These are phyloP conservation scores for Hyperoplus lanceolatus DNA, from an alignment of 2,797 vertebrate species.

Conservation along the genomic window DNA sequence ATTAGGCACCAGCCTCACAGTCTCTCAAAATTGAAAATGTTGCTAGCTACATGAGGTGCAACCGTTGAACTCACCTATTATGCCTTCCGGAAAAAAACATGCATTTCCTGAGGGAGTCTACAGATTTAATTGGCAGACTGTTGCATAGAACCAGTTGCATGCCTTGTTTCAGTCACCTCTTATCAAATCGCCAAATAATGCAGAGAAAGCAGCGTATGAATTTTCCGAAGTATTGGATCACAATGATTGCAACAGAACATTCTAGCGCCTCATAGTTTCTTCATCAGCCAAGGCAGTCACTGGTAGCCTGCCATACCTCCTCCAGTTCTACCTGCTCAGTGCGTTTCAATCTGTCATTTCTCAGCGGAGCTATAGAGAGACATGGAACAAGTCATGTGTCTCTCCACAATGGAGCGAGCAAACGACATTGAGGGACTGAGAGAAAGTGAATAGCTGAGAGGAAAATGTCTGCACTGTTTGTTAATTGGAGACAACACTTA, in stretches of 20 bases:
- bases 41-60: slow-evolving; percentile 36
- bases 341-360: slow-evolving; percentile 60
- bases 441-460: slow-evolving; percentile 41
- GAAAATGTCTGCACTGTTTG: slow-evolving; percentile 68
- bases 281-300: slow-evolving; percentile 21
- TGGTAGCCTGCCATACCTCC: slow-evolving; percentile 53
- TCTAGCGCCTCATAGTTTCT: slow-evolving; percentile 31
- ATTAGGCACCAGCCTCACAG: slow-evolving; percentile 53
- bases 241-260: slow-evolving; percentile 23
- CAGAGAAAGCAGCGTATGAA: slow-evolving; percentile 27
- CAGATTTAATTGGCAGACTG: slow-evolving; percentile 54
- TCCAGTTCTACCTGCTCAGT: slow-evolving; percentile 55
- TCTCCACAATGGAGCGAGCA: slow-evolving; percentile 46
- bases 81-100: slow-evolving; percentile 43
- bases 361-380: slow-evolving; percentile 49
- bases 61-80: slow-evolving; percentile 46
- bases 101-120: slow-evolving; percentile 34
- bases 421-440: slow-evolving; percentile 21
- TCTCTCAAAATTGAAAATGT: slow-evolving; percentile 43
- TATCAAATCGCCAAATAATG: slow-evolving; percentile 33
- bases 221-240: slow-evolving; percentile 31
- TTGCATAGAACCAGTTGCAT: slow-evolving; percentile 46
- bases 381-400: slow-evolving; percentile 55
- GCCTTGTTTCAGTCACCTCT: slow-evolving; percentile 37
- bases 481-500: slow-evolving; percentile 79